phyloP scores from a whole-genome alignment of 2,888 invertebrate species.

The Lomographa bimaculata region DNA sequence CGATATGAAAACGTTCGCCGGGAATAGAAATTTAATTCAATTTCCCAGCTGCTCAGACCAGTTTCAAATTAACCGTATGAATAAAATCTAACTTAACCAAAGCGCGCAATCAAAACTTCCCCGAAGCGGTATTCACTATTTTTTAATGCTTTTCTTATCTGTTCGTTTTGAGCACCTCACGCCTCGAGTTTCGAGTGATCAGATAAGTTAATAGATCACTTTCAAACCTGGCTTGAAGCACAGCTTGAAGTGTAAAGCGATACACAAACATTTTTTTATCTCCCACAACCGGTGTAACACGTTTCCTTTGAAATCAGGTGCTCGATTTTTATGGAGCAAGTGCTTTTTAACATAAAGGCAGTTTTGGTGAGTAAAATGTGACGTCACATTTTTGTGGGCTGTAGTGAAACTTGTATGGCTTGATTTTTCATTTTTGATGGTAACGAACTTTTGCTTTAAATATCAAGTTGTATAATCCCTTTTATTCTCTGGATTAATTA shows the following conservation, averaged over 20 bases:
- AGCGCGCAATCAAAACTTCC: constrained; percentile 34
- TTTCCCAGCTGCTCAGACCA: constrained; percentile 13
- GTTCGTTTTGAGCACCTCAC: constrained; percentile 38
- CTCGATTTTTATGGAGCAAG: constrained; percentile 31
- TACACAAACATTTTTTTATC: constrained; percentile 33
- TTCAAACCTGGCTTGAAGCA: constrained; percentile 37
- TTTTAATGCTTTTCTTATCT: constrained; percentile 28
- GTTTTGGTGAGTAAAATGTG: constrained; percentile 2
- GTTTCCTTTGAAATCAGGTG: constrained; percentile 29
- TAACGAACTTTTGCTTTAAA: background rate
- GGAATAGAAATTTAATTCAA: constrained; percentile 11
- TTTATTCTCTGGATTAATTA: too few species aligned
- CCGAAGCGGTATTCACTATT: constrained; percentile 23
- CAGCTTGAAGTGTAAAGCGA: constrained; percentile 43
- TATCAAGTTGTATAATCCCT: too few species aligned
- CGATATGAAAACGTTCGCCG: too few species aligned
- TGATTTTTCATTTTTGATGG: constrained; percentile 1
- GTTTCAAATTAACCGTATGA: constrained; percentile 26
- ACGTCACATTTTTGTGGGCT: constrained; percentile 2
- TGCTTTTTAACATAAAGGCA: constrained; percentile 1
- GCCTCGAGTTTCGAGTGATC: constrained; percentile 44
- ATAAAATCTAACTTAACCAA: constrained; percentile 27
- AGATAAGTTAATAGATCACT: constrained; percentile 49
- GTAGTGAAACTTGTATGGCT: constrained; percentile 2
- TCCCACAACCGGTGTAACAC: constrained; percentile 28